Evolutionary conservation across 1,140 invertebrate genomes (phyloP).

Genomic region (Caenorhabditis remanei): DNA sequence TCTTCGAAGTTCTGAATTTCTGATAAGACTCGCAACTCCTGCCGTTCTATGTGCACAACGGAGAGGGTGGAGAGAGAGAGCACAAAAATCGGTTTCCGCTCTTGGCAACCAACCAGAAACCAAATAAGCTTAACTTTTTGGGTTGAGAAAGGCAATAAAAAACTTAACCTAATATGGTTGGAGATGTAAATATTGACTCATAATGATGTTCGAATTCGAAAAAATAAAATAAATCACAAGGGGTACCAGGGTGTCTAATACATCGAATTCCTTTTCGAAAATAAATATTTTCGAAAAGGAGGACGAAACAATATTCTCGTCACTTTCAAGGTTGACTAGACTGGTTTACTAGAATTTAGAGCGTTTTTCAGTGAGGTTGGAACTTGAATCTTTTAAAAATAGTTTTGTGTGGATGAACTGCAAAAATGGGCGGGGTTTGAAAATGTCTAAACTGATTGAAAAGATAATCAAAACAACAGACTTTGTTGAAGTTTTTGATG

Average conservation of each 20-base stretch:
- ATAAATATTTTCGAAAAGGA: not conserved
- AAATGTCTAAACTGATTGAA: too few species aligned
- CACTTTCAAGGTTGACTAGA: not conserved
- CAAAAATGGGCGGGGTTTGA: too few species aligned
- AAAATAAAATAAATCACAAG: conserved; percentile 30
- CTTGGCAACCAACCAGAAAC: conserved; percentile 49
- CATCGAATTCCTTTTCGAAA: not conserved
- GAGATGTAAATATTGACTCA: conserved; percentile 27
- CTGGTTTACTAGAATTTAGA: too few species aligned
- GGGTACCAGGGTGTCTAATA: not conserved
- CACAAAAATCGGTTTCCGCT: conserved; percentile 50
- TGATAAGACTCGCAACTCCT: not conserved
- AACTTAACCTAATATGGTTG: not conserved
- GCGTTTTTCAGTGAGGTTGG: too few species aligned
- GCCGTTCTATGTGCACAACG: not conserved
- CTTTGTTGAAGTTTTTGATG: too few species aligned
- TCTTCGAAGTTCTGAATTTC: too few species aligned
- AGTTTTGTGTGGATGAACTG: too few species aligned
- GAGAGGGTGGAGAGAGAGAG: not conserved
- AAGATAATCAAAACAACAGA: too few species aligned
- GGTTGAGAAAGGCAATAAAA: not conserved
- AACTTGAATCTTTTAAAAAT: too few species aligned
- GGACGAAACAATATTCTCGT: not conserved
- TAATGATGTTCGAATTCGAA: not conserved
- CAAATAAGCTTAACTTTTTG: conserved; percentile 32